These are phyloP conservation scores for Sericinus montela DNA, from an alignment of 2,888 invertebrate genomes.

Conservation along the genomic window DNA sequence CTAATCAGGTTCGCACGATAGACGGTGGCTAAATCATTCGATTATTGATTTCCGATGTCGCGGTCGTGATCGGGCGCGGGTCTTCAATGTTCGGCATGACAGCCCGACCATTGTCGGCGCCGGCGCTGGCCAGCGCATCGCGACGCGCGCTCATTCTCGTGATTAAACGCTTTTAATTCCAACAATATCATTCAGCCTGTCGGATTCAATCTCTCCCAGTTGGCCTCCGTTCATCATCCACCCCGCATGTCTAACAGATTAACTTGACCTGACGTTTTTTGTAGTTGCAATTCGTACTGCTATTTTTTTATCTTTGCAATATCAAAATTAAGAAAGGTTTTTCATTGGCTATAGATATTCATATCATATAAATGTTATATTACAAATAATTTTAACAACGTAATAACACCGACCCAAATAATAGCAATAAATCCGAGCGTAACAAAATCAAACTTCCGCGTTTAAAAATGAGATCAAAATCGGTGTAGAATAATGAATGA, in stretches of 20 bases:
- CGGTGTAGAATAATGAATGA: too few species aligned
- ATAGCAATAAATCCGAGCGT: too few species aligned
- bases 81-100: conserved; percentile 68
- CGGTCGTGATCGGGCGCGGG: conserved; percentile 75
- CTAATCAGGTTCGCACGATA: conserved; percentile 79
- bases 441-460: too few species aligned
- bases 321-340: too few species aligned
- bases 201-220: conserved; percentile 59
- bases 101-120: conserved; percentile 66
- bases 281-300: neutral
- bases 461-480: too few species aligned
- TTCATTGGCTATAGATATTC: too few species aligned
- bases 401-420: too few species aligned
- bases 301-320: neutral
- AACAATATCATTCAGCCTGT: conserved; percentile 69
- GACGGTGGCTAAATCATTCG: conserved; percentile 78
- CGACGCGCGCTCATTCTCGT: conserved; percentile 62
- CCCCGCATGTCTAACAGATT: conserved; percentile 25
- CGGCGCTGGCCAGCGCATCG: conserved; percentile 46
- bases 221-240: conserved; percentile 38
- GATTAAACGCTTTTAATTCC: conserved; percentile 77
- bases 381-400: too few species aligned
- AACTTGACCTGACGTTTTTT: conserved; percentile 36
- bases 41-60: conserved; percentile 79
- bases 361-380: too few species aligned